phyloP scores from a whole-genome alignment of 2,113 vertebrate genomes.

The Psilopogon haemacephalus region DNA sequence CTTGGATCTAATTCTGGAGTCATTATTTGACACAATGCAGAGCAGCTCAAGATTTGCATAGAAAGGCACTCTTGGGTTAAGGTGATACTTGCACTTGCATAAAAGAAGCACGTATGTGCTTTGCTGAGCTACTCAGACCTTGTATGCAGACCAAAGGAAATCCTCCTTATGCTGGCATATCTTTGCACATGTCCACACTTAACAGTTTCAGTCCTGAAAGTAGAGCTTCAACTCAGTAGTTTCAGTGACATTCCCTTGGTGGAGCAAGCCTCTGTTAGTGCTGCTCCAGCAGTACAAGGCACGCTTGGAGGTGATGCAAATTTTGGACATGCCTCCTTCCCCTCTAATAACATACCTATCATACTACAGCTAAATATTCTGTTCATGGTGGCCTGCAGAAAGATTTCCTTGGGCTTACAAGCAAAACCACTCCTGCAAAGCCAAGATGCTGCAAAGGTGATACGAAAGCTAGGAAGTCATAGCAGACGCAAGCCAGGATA shows the following conservation, averaged over 20 bases:
- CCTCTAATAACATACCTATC: background rate
- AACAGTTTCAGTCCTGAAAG: background rate
- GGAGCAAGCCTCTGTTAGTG: background rate
- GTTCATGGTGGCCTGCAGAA: background rate
- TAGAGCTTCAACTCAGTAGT: background rate
- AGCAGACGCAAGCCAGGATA: background rate
- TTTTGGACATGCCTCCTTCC: background rate
- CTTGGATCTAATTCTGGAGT: slow-evolving; percentile 24
- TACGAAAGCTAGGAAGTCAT: background rate
- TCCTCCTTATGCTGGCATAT: background rate
- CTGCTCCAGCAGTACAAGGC: background rate
- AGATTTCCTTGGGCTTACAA: background rate
- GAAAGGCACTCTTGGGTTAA: background rate
- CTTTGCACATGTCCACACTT: background rate
- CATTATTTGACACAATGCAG: background rate
- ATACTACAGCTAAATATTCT: background rate
- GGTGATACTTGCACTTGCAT: background rate
- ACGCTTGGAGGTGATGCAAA: background rate
- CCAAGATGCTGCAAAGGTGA: background rate
- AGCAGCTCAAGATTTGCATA: slow-evolving; percentile 1
- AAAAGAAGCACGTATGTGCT: background rate
- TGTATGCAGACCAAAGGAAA: background rate
- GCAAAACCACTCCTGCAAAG: background rate
- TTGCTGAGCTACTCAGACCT: background rate
- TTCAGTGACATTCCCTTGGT: background rate